Percentiles rank a stretch among this genome's conserved stretches.
Conservation (phyloP, 2,888 invertebrate genomes). For the Tinea pellionella region DNA sequence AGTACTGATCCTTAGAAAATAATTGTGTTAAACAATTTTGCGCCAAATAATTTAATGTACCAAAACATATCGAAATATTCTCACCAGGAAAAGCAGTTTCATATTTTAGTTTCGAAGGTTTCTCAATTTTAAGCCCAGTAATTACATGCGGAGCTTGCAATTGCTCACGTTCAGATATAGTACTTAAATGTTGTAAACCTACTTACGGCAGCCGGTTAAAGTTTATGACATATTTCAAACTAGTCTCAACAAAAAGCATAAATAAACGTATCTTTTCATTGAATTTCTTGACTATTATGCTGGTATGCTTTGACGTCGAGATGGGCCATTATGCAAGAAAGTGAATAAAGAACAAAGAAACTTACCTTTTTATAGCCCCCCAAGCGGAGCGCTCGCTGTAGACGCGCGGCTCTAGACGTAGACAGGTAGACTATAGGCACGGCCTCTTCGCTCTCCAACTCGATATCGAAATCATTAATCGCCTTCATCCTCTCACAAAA, state of each 20-base stretch:
- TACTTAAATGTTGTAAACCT: neutral
- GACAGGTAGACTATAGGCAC: constrained; percentile 62
- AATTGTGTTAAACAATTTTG: neutral
- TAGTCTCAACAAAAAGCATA: neutral
- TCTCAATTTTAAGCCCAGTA: constrained; percentile 11
- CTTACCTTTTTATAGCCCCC: constrained; percentile 69
- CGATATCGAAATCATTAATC: constrained; percentile 59
- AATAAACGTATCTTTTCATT: neutral
- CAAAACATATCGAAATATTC: neutral
- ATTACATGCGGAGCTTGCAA: neutral
- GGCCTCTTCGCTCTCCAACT: constrained; percentile 49
- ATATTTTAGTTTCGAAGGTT: neutral
- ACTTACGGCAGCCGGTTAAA: neutral
- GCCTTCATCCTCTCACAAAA: constrained; percentile 38
- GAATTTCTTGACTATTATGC: neutral
- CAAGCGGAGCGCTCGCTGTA: constrained; percentile 67
- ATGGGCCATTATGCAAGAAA: neutral
- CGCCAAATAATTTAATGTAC: neutral
- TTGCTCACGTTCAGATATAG: neutral
- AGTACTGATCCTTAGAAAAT: neutral
- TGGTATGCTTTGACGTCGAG: neutral
- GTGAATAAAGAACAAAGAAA: neutral
- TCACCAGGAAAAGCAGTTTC: neutral
- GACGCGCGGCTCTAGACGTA: constrained; percentile 57
- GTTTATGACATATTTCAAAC: neutral